Percentiles rank a stretch among this genome's conserved stretches.
Conservation (phyloP, 1,140 invertebrate genomes). For the Drosophila dunni region DNA sequence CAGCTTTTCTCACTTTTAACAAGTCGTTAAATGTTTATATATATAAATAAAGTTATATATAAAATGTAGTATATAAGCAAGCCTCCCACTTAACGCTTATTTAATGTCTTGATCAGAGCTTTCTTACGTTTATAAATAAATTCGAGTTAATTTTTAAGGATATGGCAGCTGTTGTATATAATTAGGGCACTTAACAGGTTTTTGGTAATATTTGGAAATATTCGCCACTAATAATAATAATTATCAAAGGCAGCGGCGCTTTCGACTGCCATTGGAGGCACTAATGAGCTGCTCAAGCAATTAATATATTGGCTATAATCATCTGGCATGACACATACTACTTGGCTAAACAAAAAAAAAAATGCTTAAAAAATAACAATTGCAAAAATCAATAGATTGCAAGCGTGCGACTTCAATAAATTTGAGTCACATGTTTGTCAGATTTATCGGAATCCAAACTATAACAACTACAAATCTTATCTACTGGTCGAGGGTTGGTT, state of each 20-base stretch:
- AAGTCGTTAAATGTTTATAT: conserved; percentile 29
- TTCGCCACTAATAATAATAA: neutral
- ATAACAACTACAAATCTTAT: conserved; percentile 60
- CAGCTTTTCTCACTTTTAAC: conserved; percentile 70
- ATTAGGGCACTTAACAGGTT: conserved; percentile 51
- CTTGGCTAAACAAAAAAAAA: neutral
- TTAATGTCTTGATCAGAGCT: conserved; percentile 3
- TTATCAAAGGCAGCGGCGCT: conserved; percentile 11
- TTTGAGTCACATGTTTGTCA: conserved; percentile 38
- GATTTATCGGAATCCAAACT: conserved; percentile 18
- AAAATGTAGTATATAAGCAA: conserved; percentile 19
- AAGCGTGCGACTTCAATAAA: conserved; percentile 31
- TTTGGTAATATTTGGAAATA: conserved; percentile 34
- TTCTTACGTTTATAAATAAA: neutral
- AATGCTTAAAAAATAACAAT: no score
- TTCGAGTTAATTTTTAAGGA: neutral
- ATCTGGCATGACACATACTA: conserved; percentile 30
- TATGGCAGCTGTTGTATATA: conserved; percentile 21
- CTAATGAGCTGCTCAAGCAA: conserved; percentile 28
- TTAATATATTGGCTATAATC: conserved; percentile 35
- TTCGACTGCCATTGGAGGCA: neutral
- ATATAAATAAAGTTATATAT: conserved; percentile 21
- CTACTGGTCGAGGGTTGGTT: conserved; percentile 13
- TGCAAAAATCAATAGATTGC: conserved; percentile 9
- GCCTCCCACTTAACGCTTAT: conserved; percentile 18